Evolutionary conservation across 2,888 invertebrate genomes (phyloP), one percentile per base, ranked within the genome.

Genomic region (Tiphia femorata): DNA sequence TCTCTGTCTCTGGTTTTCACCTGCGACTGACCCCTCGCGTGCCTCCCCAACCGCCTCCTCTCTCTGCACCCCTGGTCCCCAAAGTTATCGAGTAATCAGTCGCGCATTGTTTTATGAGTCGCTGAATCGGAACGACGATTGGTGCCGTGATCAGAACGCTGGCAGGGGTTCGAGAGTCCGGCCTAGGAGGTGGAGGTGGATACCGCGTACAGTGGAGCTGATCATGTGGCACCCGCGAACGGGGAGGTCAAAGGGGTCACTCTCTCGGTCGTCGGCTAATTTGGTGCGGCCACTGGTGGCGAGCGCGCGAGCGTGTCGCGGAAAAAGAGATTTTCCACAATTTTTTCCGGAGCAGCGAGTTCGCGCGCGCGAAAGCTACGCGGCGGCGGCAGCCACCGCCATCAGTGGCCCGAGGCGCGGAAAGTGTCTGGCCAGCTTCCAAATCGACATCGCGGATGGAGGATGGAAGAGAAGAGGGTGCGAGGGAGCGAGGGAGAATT

Each of bases 1-100:
- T 6, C 1, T 42, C 43, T 29, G 14, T 85, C 86, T 87, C 85
- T 84, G 84, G 82, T 84, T 83, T 84, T 82, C 84, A 84, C 82
- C 84, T 20, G 27, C n/a, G n/a, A n/a, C n/a, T n/a, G n/a, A n/a
- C n/a, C n/a, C 60, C n/a, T 20, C 30, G 17, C 17, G 1, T 14
- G 10, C 19, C 2, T 37, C 40, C 16, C 30, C 51, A 14, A 48
- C 10, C 17, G 48, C 35, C 23, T 35, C 16, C 29, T 23, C 29
- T 33, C 52, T 38, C 41, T 48, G 70, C n/a, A n/a, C n/a, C n/a
- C n/a, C n/a, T n/a, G n/a, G n/a, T n/a, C n/a, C n/a, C n/a, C n/a
- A 67, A 76, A 79, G 79, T 78, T 78, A 78, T 77, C 76, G 78
- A 77, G 81, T 81, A 82, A 82, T 82, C 81, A 82, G 80, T 77